A percentile compares a stretch with the other conserved stretches of the same genome.
phyloP scores from a whole-genome alignment of 2,888 invertebrate species.

The Dasypogon diadema region DNA sequence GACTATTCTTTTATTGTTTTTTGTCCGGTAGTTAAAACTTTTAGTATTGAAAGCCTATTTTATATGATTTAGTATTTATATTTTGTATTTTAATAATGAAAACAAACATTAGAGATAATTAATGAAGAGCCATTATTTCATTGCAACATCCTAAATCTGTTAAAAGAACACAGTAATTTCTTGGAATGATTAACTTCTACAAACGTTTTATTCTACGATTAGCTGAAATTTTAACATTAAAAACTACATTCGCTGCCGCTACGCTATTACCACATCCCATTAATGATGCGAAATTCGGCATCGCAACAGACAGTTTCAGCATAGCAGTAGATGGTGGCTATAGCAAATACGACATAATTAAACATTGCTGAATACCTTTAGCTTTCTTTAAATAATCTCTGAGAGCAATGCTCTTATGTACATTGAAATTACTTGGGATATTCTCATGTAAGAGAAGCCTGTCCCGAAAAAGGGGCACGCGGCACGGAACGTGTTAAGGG shows the following conservation, averaged over 20 bases:
- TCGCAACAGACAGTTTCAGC: slow-evolving; percentile 61
- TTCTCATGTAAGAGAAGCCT: too few species aligned
- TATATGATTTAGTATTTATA: too few species aligned
- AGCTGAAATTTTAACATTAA: neutral
- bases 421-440: too few species aligned
- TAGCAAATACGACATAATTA: slow-evolving; percentile 62
- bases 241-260: neutral
- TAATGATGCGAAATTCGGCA: neutral
- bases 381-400: too few species aligned
- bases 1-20: too few species aligned
- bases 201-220: neutral
- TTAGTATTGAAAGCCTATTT: too few species aligned
- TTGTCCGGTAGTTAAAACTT: too few species aligned
- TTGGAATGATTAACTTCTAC: neutral
- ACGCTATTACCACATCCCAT: slow-evolving; percentile 5
- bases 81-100: too few species aligned
- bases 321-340: slow-evolving; percentile 63
- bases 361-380: slow-evolving; percentile 61
- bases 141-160: neutral
- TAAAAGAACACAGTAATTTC: neutral
- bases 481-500: too few species aligned
- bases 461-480: too few species aligned
- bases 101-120: too few species aligned
- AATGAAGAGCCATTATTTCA: neutral
- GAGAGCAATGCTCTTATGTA: too few species aligned